These are phyloP conservation scores for Protosalanx chinensis DNA, from an alignment of 2,797 vertebrate genomes.

Conservation along the genomic window DNA sequence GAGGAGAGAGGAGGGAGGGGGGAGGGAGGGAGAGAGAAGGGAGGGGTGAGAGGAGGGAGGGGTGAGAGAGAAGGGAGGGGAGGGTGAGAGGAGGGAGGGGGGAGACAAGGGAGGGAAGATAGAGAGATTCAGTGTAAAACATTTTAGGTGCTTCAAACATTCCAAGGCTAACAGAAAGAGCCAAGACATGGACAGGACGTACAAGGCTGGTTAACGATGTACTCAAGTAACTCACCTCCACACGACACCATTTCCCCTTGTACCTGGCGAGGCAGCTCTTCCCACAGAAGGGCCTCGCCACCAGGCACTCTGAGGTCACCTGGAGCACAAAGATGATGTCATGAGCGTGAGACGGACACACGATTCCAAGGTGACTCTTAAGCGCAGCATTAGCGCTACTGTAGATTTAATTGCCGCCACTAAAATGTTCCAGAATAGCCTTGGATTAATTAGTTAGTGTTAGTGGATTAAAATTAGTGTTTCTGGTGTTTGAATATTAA, in stretches of 20 bases:
- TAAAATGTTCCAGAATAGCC: too few relatives aligned
- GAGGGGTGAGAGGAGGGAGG: too few relatives aligned
- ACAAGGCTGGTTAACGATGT: not conserved
- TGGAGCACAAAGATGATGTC: slow-evolving; percentile 48
- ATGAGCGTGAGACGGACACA: not conserved
- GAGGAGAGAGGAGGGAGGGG: too few relatives aligned
- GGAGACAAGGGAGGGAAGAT: not conserved
- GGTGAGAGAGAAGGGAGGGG: not conserved
- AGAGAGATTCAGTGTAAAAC: not conserved
- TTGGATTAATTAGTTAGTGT: too few relatives aligned
- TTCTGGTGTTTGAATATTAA: too few relatives aligned
- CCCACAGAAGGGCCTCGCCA: slow-evolving; percentile 90
- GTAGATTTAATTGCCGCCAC: too few relatives aligned
- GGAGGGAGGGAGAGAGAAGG: not conserved
- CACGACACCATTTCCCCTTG: slow-evolving; percentile 92
- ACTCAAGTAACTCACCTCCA: slow-evolving; percentile 79
- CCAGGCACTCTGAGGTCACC: slow-evolving; percentile 82
- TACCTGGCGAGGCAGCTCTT: slow-evolving; percentile 88
- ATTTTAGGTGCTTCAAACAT: too few relatives aligned
- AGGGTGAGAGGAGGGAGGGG: not conserved
- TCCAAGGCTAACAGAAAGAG: not conserved
- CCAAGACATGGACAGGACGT: not conserved
- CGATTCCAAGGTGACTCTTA: too few relatives aligned
- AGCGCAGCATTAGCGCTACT: too few relatives aligned
- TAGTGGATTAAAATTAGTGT: too few relatives aligned